Base-by-base conservation (phyloP, 2,797 vertebrate genomes). In the Pseudotriccus pelzelni region DNA sequence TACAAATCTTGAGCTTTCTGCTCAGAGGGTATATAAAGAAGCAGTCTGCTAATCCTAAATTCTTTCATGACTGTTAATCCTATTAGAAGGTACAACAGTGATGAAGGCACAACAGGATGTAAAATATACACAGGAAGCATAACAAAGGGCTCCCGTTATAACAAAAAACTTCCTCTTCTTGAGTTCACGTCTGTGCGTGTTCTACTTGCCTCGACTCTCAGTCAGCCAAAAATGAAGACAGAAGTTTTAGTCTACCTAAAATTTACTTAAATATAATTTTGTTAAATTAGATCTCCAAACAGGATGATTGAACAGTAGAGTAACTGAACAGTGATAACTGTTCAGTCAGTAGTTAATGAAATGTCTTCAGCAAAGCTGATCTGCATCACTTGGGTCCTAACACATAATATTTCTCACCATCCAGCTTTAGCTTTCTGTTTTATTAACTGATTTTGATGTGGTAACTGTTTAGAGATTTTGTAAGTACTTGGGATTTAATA, bases 61-160 rank as follows among this genome's bases (percentile, higher is more conserved):
- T 60, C 79, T 84, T 68, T 68, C 43, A 43, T 20, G 27, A 27
- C 73, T 59, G 13, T 86, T 96, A 91, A 96, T 96, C 85, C 82
- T 62, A 58, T 94, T 93, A 86, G 27, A 53, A 91, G 59, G 75
- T 82, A 50, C 32, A 50, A 28, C 23, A 43, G 13, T 23, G 39
- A 58, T 64, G 46, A 77, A 77, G 46, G 72, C 53, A 49, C 52
- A 87, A 62, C 53, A 73, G 49, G 27, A 56, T 46, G 15, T 39
- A 66, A 83, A 83, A 50, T 13, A 28, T 2, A 56, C 30, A 49
- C 25, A 56, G 78, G 37, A 70, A 74, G 37, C 37, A 22, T 17
- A 56, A 30, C 74, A 63, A 52, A 69, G 72, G n/a, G 47, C 46
- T 85, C 16, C 52, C 50, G 34, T 63, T 89, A 8, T 9, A 67